Percentiles rank a stretch among this genome's conserved stretches.
phyloP scores from a whole-genome alignment of 2,113 vertebrate genomes.

The Pterocles burchelli region DNA sequence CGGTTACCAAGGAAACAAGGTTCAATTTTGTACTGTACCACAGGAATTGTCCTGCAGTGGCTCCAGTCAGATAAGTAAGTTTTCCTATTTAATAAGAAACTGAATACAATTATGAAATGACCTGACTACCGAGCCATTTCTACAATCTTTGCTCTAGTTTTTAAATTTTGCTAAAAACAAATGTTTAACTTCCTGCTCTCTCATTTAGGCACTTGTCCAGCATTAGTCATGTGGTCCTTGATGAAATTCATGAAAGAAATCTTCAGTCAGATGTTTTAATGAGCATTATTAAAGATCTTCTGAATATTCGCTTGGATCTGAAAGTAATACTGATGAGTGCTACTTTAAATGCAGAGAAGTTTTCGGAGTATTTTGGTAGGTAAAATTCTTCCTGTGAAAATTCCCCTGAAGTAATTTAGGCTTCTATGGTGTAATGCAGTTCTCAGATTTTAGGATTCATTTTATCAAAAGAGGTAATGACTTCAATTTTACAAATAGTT shows the following conservation, averaged over 20 bases:
- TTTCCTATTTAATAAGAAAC: not conserved
- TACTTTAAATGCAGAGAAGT: constrained; percentile 95
- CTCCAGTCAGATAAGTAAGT: constrained; percentile 96
- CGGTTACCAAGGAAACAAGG: constrained; percentile 96
- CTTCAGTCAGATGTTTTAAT: constrained; percentile 96
- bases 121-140: not conserved
- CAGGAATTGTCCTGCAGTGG: constrained; percentile 98
- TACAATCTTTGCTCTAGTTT: not conserved
- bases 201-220: constrained; percentile 82
- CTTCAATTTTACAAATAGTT: not conserved
- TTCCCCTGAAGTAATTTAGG: not conserved
- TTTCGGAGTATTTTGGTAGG: constrained; percentile 94
- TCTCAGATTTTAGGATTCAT: not conserved
- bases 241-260: constrained; percentile 97
- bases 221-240: constrained; percentile 91
- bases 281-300: constrained; percentile 89
- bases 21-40: constrained; percentile 96
- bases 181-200: not conserved
- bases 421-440: not conserved
- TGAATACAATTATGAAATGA: not conserved
- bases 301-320: constrained; percentile 83
- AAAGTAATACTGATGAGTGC: constrained; percentile 97
- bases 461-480: not conserved
- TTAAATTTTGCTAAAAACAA: not conserved
- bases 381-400: not conserved